Evolutionary conservation across 2,797 vertebrate genomes (phyloP), one percentile per base, ranked within the genome.

Genomic region (Varecia variegata): DNA sequence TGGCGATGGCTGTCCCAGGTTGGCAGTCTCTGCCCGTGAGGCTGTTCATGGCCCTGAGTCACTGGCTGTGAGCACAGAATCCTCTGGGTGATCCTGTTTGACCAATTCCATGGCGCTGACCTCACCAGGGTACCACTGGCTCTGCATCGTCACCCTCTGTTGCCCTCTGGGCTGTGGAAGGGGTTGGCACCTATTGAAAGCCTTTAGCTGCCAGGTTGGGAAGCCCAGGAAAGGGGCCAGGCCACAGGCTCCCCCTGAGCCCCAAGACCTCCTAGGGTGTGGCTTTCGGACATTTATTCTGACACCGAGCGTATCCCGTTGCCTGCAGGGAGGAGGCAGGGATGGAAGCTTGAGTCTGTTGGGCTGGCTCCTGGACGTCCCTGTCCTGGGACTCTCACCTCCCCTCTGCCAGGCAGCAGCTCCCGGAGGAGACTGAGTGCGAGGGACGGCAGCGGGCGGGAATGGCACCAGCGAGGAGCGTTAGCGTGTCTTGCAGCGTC

Each of bases 41-140:
- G 76, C 67, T 27, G 52, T n/a, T 3, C 13, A 0, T 2, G 90
- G 81, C 50, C 10, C 0, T 97, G 96, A 94, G 95, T 97, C 97
- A 93, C 67, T 14, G 54, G 50, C 82, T 32, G 7, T 60, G 81
- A n/a, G 58, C 52, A 43, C 83, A 94, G n/a, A 77, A 17, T 5
- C 76, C 79, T 17, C 50, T 3, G 47, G 56, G 87, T 76, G 86
- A 95, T 71, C 71, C 71, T 15, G 7, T 58, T 21, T 45, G 58
- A 18, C 87, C 84, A 40, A 94, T 95, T 94, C 84, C 79, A 58
- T 0, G 7, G 52, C 0, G 8, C 94, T 95, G 95, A 96, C 23
- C 94, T 97, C 96, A 90, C 54, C 2, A 0, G 14, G 82, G 65
- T 3, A 0, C 40, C 3, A 15, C 84, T 52, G 79, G 67, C 81